phyloP scores from a whole-genome alignment of 2,113 vertebrate genomes.

The Syngnathus scovelli region DNA sequence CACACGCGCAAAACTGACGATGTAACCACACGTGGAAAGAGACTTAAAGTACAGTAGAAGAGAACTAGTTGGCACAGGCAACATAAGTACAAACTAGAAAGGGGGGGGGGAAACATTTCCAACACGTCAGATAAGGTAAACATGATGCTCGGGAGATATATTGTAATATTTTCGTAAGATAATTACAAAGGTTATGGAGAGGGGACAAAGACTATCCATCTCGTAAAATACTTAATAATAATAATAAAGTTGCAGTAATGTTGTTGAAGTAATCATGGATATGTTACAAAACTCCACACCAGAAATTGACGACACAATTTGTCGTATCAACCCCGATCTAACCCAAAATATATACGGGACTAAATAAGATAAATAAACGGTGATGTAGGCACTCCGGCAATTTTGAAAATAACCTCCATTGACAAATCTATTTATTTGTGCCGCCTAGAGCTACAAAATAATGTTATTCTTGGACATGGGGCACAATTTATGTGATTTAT shows the following conservation, averaged over 20 bases:
- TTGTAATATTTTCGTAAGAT: neutral
- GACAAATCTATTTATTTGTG: neutral
- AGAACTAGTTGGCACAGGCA: neutral
- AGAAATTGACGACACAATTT: too few relatives aligned
- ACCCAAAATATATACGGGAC: neutral
- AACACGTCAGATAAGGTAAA: neutral
- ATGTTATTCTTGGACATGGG: neutral
- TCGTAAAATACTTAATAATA: neutral
- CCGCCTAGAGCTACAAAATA: neutral
- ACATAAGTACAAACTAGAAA: neutral
- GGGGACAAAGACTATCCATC: neutral
- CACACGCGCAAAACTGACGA: constrained; percentile 12
- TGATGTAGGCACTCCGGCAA: neutral
- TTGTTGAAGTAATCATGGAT: neutral
- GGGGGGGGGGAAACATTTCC: too few relatives aligned
- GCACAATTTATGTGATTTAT: neutral
- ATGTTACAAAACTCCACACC: neutral
- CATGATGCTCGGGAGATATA: neutral
- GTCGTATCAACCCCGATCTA: neutral
- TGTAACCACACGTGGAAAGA: constrained; percentile 22
- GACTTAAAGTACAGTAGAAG: neutral
- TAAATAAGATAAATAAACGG: neutral
- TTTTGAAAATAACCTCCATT: neutral
- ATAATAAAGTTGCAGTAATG: neutral
- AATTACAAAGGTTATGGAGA: neutral